Evolutionary conservation across 1,140 invertebrate genomes (phyloP).

Genomic region (Manduca sexta): DNA sequence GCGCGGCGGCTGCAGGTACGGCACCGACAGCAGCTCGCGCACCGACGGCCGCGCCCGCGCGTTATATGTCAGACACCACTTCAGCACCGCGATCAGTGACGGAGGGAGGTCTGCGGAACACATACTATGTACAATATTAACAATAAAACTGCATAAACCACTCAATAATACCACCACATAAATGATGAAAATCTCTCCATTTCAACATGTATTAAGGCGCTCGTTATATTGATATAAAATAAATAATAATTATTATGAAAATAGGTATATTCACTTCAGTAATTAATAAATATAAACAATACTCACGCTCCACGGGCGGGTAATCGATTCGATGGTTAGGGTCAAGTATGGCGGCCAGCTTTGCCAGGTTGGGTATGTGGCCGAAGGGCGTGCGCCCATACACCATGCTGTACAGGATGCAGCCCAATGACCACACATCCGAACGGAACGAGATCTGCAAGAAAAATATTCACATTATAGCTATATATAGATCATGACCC

Average conservation of each 20-base stretch:
- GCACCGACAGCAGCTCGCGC: conserved; percentile 50
- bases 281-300: no score
- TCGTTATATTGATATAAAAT: no score
- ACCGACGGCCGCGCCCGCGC: conserved; percentile 59
- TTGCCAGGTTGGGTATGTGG: conserved; percentile 83
- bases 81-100: conserved; percentile 52
- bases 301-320: conserved; percentile 69
- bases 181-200: no score
- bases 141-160: no score
- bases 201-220: no score
- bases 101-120: conserved; percentile 64
- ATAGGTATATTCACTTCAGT: no score
- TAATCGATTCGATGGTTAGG: conserved; percentile 84
- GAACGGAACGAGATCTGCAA: conserved; percentile 94
- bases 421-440: conserved; percentile 98
- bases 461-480: neutral
- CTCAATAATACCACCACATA: no score
- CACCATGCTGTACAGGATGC: conserved; percentile 95
- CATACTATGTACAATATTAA: no score
- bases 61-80: conserved; percentile 67
- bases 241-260: no score
- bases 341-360: conserved; percentile 89
- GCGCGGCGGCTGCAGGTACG: conserved; percentile 35
- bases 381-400: conserved; percentile 95
- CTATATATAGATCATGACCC: no score